Conservation (phyloP, 2,888 invertebrate species). For the Agrotis segetum region DNA sequence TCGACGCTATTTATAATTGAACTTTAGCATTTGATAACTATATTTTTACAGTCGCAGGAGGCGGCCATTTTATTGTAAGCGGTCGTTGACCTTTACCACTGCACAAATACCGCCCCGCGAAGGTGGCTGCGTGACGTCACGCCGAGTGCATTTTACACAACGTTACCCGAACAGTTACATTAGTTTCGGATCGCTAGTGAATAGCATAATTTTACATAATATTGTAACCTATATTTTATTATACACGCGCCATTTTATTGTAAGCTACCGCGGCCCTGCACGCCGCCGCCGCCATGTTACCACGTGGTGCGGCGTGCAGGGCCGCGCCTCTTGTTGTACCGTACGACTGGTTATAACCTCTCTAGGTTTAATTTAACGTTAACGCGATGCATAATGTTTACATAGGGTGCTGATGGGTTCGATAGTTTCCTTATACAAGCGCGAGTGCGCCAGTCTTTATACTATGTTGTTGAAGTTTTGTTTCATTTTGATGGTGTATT, state of each 20-base stretch:
- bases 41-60: conserved; percentile 69
- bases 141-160: conserved; percentile 78
- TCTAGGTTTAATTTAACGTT: conserved; percentile 75
- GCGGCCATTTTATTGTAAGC: conserved; percentile 75
- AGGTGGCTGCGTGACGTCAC: conserved; percentile 67
- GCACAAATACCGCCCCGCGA: conserved; percentile 51
- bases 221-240: conserved; percentile 75
- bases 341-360: conserved; percentile 70
- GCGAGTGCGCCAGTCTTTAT: conserved; percentile 61
- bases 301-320: no score
- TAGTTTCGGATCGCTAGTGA: conserved; percentile 86
- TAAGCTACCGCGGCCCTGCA: conserved; percentile 56
- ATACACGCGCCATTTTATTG: conserved; percentile 76
- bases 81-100: conserved; percentile 69
- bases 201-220: conserved; percentile 83
- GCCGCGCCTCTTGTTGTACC: conserved; percentile 63
- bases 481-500: conserved; percentile 65
- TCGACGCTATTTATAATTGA: conserved; percentile 82
- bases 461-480: conserved; percentile 72
- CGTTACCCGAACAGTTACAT: conserved; percentile 86
- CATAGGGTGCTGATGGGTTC: conserved; percentile 77
- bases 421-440: conserved; percentile 67
- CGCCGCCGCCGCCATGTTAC: neutral
- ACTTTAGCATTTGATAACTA: conserved; percentile 82
- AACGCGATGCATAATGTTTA: conserved; percentile 78